Base-by-base conservation (phyloP, 2,113 vertebrate genomes). In the Phodopus roborovskii region DNA sequence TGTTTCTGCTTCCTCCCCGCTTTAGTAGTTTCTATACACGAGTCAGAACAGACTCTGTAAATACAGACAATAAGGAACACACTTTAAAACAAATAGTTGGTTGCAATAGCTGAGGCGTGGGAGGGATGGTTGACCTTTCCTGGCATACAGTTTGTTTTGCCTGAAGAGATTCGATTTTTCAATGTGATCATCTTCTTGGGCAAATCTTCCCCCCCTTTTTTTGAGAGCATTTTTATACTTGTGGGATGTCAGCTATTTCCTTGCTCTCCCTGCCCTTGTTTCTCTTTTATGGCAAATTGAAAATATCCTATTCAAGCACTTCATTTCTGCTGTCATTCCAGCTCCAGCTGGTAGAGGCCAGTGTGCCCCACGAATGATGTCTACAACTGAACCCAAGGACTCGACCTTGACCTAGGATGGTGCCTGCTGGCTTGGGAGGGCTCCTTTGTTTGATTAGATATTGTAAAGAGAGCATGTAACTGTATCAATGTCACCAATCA, bases 41-140 rank as follows among this genome's bases (percentile, higher is more conserved):
- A 79, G 58, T 81, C 48, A 94, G 68, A 96, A 64, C 60, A 88
- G 77, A 56, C 58, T 92, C 74, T 98, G 91, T 91, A 92, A 50
- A 75, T 39, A 94, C 89, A 94, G 94, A 97, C 88, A 70, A 60
- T 60, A 66, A 96, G 88, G 75, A 75, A 92, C 4, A 94, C 68
- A 78, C 79, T 91, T 92, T 92, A 97, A 95, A 90, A 94, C 48
- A 79, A 94, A 71, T 1, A 96, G 93, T 94, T 96, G 73, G 96
- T 92, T 90, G 87, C 39, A 96, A 73, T 90, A 96, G 95, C 64
- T 58, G 93, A 96, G 85, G 82, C 94, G 82, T 87, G 3, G 45
- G 94, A 97, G 91, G 96, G 96, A 95, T 39, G 95, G 66, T 82
- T 89, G 95, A 98, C 98, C 97, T 98, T 98, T 97, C 91, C 94